Evolutionary conservation across 30 jellyfish, hydroid and myxozoan species (phyloP).

Genomic region (Turritopsis dohrnii): DNA sequence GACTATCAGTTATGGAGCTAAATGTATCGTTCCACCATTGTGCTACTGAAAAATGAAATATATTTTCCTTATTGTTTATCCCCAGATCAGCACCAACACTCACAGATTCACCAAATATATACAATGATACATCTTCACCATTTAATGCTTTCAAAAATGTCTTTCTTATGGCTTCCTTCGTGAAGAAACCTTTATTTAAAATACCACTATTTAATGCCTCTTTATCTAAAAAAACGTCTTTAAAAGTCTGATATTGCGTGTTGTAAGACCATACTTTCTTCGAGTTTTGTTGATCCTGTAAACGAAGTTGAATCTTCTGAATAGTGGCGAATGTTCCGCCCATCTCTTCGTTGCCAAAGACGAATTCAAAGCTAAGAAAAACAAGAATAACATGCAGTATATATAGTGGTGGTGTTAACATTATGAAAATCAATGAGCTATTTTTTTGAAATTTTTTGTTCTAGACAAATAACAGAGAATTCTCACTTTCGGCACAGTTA

Average conservation of each 20-base stretch:
- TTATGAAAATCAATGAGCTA: no score
- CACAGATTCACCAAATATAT: conserved; percentile 73
- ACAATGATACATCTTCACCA: conserved; percentile 43
- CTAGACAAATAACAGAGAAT: no score
- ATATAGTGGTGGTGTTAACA: neutral
- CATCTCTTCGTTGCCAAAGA: neutral
- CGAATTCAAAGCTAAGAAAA: neutral
- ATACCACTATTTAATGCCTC: conserved; percentile 54
- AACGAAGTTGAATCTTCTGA: neutral
- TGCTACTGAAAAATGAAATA: conserved; percentile 68
- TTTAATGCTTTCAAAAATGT: conserved; percentile 47
- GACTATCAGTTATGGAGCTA: conserved; percentile 60
- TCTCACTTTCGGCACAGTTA: neutral
- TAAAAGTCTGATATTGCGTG: conserved; percentile 31
- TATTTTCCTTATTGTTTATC: conserved; percentile 49
- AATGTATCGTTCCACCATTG: conserved; percentile 83
- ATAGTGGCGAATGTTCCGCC: neutral
- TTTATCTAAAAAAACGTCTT: conserved; percentile 40
- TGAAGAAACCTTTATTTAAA: conserved; percentile 55
- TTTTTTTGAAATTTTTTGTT: no score
- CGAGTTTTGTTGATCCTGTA: neutral
- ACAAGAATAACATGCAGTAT: neutral
- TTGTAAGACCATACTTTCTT: conserved; percentile 53
- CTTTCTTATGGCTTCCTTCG: conserved; percentile 45
- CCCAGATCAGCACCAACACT: conserved; percentile 95